Conservation (phyloP, 1,140 invertebrate species). For the Dolichoris vasculosae region DNA sequence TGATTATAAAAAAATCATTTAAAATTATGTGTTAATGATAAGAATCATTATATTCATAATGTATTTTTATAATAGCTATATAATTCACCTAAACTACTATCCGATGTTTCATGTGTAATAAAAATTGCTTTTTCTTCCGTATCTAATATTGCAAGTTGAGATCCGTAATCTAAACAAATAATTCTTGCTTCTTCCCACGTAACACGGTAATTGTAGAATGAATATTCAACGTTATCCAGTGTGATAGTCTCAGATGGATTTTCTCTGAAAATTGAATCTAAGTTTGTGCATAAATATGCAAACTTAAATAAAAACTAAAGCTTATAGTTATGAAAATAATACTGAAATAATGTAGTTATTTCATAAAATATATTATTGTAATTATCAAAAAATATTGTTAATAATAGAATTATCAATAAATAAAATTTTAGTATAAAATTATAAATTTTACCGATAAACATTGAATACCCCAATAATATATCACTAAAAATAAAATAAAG, state of each 20-base stretch:
- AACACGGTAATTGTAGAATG: slow-evolving; percentile 56
- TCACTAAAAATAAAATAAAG: background rate
- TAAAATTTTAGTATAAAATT: background rate
- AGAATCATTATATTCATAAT: too few species aligned
- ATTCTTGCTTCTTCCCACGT: slow-evolving; percentile 55
- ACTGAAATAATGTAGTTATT: background rate
- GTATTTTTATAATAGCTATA: background rate
- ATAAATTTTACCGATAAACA: background rate
- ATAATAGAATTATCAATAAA: background rate
- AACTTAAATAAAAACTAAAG: slow-evolving; percentile 4
- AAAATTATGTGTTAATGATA: too few species aligned
- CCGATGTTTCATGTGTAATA: slow-evolving; percentile 31
- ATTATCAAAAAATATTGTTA: background rate
- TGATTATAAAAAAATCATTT: background rate
- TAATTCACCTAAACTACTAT: slow-evolving; percentile 46
- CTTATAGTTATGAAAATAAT: background rate
- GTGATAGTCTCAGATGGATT: slow-evolving; percentile 30
- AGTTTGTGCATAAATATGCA: slow-evolving; percentile 6
- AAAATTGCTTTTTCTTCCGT: slow-evolving; percentile 50
- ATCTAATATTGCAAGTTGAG: slow-evolving; percentile 54
- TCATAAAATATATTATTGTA: background rate
- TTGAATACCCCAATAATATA: background rate
- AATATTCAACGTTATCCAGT: slow-evolving; percentile 55
- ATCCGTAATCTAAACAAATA: slow-evolving; percentile 55
- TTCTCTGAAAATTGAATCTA: slow-evolving; percentile 20